A percentile compares a stretch with the other conserved stretches of the same genome.
Evolutionary conservation across 1,140 invertebrate genomes (phyloP).

Genomic region (Nasonia giraulti): DNA sequence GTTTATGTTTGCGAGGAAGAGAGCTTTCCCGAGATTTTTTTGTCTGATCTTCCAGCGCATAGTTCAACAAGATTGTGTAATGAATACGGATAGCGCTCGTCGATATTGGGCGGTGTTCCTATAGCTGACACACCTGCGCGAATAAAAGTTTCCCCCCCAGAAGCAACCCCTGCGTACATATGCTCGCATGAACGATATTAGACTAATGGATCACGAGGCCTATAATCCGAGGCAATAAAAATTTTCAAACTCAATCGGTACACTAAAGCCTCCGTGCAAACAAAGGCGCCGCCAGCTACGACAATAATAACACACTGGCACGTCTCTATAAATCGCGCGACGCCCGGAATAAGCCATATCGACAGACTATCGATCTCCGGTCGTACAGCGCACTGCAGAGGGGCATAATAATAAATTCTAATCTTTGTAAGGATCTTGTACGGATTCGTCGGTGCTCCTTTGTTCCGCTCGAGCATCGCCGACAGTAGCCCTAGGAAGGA

Average conservation of each 20-base stretch:
- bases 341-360: background rate
- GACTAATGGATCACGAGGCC: background rate
- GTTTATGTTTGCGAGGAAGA: background rate
- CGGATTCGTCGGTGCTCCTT: conserved; percentile 18
- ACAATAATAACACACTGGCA: background rate
- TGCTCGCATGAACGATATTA: background rate
- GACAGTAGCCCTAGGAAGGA: conserved; percentile 14
- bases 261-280: background rate
- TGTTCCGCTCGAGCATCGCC: background rate
- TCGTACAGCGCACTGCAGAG: background rate
- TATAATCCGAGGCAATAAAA: conserved; percentile 12
- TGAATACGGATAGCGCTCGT: background rate
- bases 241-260: conserved; percentile 22
- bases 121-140: background rate
- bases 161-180: background rate
- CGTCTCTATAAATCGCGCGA: background rate
- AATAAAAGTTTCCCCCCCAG: background rate
- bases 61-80: background rate
- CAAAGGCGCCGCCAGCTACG: background rate
- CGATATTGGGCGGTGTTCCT: background rate
- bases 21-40: background rate
- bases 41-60: background rate
- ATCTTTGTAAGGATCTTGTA: conserved; percentile 46
- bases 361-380: conserved; percentile 26
- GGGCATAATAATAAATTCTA: conserved; percentile 47